Percentiles rank a stretch among this genome's conserved stretches.
phyloP scores from a whole-genome alignment of 1,140 invertebrate genomes.

The Holcopasites calliopsidis region DNA sequence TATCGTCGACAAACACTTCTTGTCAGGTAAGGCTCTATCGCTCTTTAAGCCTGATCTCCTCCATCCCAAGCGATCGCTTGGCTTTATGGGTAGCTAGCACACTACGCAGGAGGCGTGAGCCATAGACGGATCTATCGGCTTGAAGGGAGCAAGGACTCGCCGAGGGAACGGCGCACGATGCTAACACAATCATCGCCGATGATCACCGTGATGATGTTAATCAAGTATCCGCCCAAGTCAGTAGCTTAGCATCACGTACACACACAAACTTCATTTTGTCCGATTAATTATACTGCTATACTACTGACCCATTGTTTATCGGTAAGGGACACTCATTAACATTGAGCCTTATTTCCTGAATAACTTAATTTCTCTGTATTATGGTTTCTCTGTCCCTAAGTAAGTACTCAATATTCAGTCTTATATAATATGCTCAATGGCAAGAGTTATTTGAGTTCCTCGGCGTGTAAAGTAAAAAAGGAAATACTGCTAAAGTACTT shows the following conservation, averaged over 20 bases:
- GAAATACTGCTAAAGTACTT: too few species aligned
- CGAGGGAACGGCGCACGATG: conserved; percentile 4
- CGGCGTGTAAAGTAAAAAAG: too few species aligned
- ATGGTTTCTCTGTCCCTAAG: too few species aligned
- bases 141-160: conserved; percentile 25
- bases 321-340: too few species aligned
- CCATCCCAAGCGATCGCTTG: conserved; percentile 39
- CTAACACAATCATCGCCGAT: conserved; percentile 31
- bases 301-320: too few species aligned
- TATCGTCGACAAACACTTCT: not conserved
- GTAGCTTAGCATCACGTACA: conserved; percentile 1
- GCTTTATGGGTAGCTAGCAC: conserved; percentile 24
- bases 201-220: conserved; percentile 34
- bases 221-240: conserved; percentile 5
- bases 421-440: too few species aligned
- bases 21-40: conserved; percentile 34
- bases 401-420: too few species aligned
- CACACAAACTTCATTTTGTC: not conserved
- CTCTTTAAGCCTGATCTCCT: conserved; percentile 45
- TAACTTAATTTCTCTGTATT: too few species aligned
- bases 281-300: too few species aligned
- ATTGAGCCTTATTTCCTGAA: too few species aligned
- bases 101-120: conserved; percentile 37
- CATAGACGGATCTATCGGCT: conserved; percentile 43
- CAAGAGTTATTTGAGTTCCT: too few species aligned